phyloP scores from a whole-genome alignment of 2,113 vertebrate genomes.

The Urocynchramus pylzowi region DNA sequence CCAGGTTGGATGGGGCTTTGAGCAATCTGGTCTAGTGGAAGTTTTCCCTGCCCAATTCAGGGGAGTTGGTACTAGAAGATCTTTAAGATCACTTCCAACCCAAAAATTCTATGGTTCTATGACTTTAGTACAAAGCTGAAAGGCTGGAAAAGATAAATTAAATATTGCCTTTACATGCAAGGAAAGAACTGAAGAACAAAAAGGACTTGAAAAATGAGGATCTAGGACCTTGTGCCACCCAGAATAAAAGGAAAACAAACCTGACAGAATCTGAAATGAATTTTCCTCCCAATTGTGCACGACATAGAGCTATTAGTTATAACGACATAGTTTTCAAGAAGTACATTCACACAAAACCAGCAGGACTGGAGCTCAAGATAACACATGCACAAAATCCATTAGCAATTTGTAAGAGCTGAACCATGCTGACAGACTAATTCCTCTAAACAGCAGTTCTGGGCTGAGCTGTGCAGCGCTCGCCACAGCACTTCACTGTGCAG shows the following conservation, averaged over 20 bases:
- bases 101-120: not conserved
- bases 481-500: not conserved
- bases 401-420: not conserved
- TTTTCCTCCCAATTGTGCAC: not conserved
- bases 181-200: not conserved
- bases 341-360: not conserved
- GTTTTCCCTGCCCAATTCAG: no score
- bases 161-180: not conserved
- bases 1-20: not conserved
- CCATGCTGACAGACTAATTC: not conserved
- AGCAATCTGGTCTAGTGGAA: not conserved
- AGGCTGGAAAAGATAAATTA: not conserved
- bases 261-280: not conserved
- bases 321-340: not conserved
- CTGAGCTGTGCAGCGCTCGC: not conserved
- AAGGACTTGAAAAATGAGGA: not conserved
- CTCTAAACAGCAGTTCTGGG: not conserved
- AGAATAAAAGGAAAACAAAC: not conserved
- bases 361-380: not conserved
- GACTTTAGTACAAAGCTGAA: not conserved
- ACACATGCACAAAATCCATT: conserved; percentile 1
- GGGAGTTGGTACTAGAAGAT: accelerated
- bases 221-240: not conserved
- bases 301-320: not conserved
- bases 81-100: not conserved